Percentiles rank a stretch among this genome's conserved stretches.
phyloP scores from a whole-genome alignment of 2,797 vertebrate genomes.

The Leucoraja ocellata region DNA sequence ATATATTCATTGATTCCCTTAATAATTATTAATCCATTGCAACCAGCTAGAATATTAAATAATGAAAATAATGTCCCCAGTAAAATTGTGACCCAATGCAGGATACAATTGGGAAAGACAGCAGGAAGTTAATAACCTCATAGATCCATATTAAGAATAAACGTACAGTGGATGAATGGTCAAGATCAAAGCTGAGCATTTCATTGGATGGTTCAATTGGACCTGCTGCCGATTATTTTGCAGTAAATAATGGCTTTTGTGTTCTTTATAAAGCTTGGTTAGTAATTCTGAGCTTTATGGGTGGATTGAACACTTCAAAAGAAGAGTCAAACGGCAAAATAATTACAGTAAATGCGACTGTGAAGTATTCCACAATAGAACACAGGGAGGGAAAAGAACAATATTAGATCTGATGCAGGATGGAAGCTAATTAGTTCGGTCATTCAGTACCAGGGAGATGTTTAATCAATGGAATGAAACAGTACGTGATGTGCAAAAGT shows the following conservation, averaged over 20 bases:
- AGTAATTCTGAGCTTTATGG: neutral
- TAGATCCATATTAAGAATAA: too few relatives aligned
- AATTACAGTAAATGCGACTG: neutral
- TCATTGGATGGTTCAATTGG: neutral
- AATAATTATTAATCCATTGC: neutral
- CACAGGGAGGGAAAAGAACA: too few relatives aligned
- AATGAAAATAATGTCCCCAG: neutral
- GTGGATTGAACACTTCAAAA: neutral
- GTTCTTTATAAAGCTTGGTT: neutral
- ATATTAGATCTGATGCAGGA: neutral
- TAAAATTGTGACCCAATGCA: neutral
- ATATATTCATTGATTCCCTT: too few relatives aligned
- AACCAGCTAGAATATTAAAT: neutral
- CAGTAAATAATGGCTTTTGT: too few relatives aligned
- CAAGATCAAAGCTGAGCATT: too few relatives aligned
- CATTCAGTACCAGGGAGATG: neutral
- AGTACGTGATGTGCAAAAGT: neutral
- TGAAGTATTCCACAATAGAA: neutral
- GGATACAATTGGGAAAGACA: neutral
- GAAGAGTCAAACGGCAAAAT: neutral
- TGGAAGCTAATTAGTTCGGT: neutral
- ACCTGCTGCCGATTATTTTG: too few relatives aligned
- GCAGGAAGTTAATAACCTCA: neutral
- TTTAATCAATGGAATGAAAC: neutral
- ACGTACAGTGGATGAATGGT: neutral